These are phyloP conservation scores for Ctenopoma kingsleyae DNA, from an alignment of 2,797 vertebrate genomes.

Conservation along the genomic window DNA sequence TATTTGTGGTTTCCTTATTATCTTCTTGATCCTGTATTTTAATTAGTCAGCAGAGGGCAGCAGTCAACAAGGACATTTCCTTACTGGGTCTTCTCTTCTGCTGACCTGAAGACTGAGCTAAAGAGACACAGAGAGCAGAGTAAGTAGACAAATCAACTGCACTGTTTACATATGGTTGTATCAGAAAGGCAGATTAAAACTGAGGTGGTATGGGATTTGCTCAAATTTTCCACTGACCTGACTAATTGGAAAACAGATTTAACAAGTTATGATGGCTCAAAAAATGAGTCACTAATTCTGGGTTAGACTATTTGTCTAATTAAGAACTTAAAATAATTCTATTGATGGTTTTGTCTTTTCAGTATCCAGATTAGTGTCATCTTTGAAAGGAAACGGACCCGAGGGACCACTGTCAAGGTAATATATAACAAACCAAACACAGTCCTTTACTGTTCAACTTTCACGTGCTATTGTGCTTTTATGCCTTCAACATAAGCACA, in stretches of 20 bases:
- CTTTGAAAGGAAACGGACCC: slow-evolving; percentile 33
- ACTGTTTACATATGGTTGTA: neutral
- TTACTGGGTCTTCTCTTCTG: slow-evolving; percentile 33
- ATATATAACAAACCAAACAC: slow-evolving; percentile 18
- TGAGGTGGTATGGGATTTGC: neutral
- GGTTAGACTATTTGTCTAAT: neutral
- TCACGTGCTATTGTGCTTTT: slow-evolving; percentile 22
- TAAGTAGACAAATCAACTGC: slow-evolving; percentile 70
- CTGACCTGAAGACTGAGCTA: slow-evolving; percentile 79
- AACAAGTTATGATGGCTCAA: neutral
- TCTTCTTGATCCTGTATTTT: slow-evolving; percentile 56
- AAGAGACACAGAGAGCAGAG: slow-evolving; percentile 82
- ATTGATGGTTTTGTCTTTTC: slow-evolving; percentile 31
- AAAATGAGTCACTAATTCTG: neutral
- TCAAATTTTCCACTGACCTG: slow-evolving; percentile 6
- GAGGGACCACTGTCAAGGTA: slow-evolving; percentile 53
- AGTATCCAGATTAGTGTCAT: slow-evolving; percentile 60
- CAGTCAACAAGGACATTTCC: slow-evolving; percentile 87
- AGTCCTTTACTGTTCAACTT: slow-evolving; percentile 7
- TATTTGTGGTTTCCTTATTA: slow-evolving; percentile 11
- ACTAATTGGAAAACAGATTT: slow-evolving; percentile 3
- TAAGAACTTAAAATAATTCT: neutral
- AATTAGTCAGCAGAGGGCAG: slow-evolving; percentile 91
- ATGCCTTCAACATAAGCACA: slow-evolving; percentile 13
- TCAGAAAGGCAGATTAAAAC: slow-evolving; percentile 8